Conservation (phyloP, 1,140 invertebrate species). For the Drosophila watanabei region DNA sequence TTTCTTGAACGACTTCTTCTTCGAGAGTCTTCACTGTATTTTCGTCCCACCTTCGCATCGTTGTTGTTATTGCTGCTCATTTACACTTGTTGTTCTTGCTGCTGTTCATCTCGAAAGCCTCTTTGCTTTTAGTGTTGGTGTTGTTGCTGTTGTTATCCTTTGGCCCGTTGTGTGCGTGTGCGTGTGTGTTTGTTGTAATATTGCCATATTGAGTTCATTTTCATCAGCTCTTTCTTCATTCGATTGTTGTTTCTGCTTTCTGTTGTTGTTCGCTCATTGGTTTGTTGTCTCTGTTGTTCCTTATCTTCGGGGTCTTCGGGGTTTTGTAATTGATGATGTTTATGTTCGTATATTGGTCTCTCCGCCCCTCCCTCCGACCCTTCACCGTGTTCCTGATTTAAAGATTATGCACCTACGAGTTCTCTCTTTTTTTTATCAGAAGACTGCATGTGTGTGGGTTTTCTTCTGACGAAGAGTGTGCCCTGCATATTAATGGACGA, state of each 20-base stretch:
- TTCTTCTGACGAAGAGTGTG: constrained; percentile 45
- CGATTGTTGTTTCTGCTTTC: constrained; percentile 8
- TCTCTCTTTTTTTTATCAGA: constrained; percentile 6
- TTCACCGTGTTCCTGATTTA: constrained; percentile 57
- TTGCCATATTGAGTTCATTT: constrained; percentile 40
- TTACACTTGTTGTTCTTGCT: constrained; percentile 39
- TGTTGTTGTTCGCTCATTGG: constrained; percentile 22
- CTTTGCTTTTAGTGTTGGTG: neutral
- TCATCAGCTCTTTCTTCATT: constrained; percentile 33
- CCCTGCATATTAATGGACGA: constrained; percentile 69
- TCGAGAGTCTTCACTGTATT: neutral
- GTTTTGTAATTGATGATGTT: constrained; percentile 81
- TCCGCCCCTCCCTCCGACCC: constrained; percentile 14
- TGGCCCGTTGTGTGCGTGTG: neutral
- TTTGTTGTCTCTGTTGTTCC: constrained; percentile 32
- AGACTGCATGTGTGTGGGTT: constrained; percentile 58
- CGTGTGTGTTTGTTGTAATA: constrained; percentile 19
- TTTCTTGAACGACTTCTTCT: neutral
- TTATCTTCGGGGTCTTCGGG: constrained; percentile 49
- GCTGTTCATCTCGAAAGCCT: constrained; percentile 17
- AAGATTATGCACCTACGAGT: constrained; percentile 73
- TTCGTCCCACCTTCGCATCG: neutral
- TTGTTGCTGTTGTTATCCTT: constrained; percentile 20
- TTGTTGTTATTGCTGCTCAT: constrained; percentile 30
- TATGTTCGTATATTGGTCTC: constrained; percentile 56